phyloP scores from a whole-genome alignment of 1,140 invertebrate genomes.

The Drosophila miranda region DNA sequence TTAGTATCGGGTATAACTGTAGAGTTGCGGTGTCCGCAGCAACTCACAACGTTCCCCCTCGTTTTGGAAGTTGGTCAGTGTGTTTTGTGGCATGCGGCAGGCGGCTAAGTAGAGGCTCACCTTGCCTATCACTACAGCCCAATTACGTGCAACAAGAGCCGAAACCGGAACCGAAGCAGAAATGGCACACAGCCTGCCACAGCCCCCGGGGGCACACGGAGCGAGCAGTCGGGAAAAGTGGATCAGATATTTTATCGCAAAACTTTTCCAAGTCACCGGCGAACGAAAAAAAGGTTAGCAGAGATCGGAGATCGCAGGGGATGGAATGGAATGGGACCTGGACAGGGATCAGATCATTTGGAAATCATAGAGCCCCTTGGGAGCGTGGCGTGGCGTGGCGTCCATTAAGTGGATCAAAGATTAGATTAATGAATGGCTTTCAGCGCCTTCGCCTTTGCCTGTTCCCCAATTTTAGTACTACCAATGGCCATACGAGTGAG shows the following conservation, averaged over 20 bases:
- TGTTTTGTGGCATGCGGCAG: constrained; percentile 24
- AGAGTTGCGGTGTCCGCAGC: too few relatives aligned
- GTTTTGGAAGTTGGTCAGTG: constrained; percentile 56
- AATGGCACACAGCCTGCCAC: constrained; percentile 9
- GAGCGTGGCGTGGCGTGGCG: constrained; percentile 19
- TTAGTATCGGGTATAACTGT: too few relatives aligned
- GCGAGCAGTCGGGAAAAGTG: constrained; percentile 56
- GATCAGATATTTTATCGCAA: constrained; percentile 66
- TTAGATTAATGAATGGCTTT: constrained; percentile 79
- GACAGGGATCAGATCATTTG: constrained; percentile 1
- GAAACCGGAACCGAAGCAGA: constrained; percentile 23
- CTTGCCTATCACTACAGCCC: constrained; percentile 38
- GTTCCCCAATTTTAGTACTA: background rate
- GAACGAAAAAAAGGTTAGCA: constrained; percentile 14
- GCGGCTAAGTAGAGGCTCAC: constrained; percentile 8
- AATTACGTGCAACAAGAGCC: constrained; percentile 49
- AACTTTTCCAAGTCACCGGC: constrained; percentile 21
- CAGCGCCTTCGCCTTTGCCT: constrained; percentile 42
- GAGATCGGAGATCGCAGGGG: background rate
- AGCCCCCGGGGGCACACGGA: constrained; percentile 21
- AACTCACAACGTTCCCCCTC: too few relatives aligned
- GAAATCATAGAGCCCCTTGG: constrained; percentile 64
- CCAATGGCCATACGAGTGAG: too few relatives aligned
- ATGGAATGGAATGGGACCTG: background rate
- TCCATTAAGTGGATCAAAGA: constrained; percentile 74